A percentile compares a stretch with the other conserved stretches of the same genome.
These are phyloP conservation scores for Siphonodentalium dalli DNA, from an alignment of 2,888 invertebrate genomes.

Conservation along the genomic window DNA sequence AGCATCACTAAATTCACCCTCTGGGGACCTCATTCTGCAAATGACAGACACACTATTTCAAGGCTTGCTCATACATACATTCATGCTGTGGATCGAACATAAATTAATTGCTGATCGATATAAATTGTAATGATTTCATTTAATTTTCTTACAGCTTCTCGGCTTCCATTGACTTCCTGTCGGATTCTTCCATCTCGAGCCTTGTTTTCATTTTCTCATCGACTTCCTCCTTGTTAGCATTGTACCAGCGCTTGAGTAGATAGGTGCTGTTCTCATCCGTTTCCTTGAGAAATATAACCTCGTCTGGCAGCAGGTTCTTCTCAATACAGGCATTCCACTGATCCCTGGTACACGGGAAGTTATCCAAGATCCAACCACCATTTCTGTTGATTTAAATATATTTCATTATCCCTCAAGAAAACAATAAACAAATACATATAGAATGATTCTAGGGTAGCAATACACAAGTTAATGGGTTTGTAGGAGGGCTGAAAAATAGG, in stretches of 20 bases:
- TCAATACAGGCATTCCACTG: slow-evolving; percentile 62
- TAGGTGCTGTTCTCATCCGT: slow-evolving; percentile 48
- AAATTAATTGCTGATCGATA: too few species aligned
- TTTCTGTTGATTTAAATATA: slow-evolving; percentile 33
- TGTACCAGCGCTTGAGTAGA: slow-evolving; percentile 56
- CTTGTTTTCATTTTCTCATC: slow-evolving; percentile 47
- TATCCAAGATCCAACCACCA: slow-evolving; percentile 65
- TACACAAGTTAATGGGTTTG: too few species aligned
- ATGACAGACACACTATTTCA: too few species aligned
- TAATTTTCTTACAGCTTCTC: slow-evolving; percentile 46
- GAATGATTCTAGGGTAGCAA: not conserved
- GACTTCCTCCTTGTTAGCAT: slow-evolving; percentile 45
- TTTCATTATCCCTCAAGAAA: not conserved
- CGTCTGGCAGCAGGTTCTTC: slow-evolving; percentile 59
- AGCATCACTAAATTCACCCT: too few species aligned
- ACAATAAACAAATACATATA: not conserved
- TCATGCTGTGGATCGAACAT: too few species aligned
- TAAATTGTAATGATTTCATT: not conserved
- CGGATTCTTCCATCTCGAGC: slow-evolving; percentile 45
- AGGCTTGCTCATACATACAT: too few species aligned
- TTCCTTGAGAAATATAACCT: slow-evolving; percentile 59
- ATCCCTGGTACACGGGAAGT: slow-evolving; percentile 61
- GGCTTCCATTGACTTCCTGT: slow-evolving; percentile 40
- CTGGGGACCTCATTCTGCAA: too few species aligned
- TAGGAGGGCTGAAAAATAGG: too few species aligned